Evolutionary conservation across 2,888 invertebrate species (phyloP).

Genomic region (Mythimna lalbum): DNA sequence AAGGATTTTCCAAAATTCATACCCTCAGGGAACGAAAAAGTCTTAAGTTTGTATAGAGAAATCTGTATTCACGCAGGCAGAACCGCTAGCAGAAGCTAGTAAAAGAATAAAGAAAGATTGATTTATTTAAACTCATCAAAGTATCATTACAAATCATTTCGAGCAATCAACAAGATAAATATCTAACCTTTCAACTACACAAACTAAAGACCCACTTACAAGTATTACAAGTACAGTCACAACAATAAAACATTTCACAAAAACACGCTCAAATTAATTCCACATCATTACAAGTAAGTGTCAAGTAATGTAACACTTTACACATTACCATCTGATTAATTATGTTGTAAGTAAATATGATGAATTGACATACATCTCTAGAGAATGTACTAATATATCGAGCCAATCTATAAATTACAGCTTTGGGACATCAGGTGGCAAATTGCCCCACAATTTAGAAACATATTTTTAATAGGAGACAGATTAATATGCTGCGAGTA

Average conservation of each 20-base stretch:
- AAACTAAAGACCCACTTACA: conserved; percentile 2
- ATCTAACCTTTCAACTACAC: conserved; percentile 24
- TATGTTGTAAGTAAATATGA: conserved; percentile 65
- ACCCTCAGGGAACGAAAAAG: no score
- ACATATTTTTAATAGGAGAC: conserved; percentile 48
- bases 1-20: no score
- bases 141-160: conserved; percentile 17
- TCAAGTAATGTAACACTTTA: conserved; percentile 50
- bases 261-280: conserved; percentile 33
- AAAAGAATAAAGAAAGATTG: neutral
- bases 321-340: conserved; percentile 48
- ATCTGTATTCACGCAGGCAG: no score
- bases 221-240: conserved; percentile 1
- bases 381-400: conserved; percentile 56
- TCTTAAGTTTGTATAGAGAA: no score
- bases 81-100: no score
- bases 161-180: conserved; percentile 26
- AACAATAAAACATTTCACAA: conserved; percentile 28
- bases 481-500: conserved; percentile 17
- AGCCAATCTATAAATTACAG: conserved; percentile 53
- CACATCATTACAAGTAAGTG: conserved; percentile 41
- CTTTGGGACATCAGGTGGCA: conserved; percentile 48
- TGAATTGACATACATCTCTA: conserved; percentile 52
- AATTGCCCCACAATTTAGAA: conserved; percentile 51
- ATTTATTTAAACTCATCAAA: conserved; percentile 17